Conservation (phyloP, 2,888 invertebrate species). For the Pammene fasciana region DNA sequence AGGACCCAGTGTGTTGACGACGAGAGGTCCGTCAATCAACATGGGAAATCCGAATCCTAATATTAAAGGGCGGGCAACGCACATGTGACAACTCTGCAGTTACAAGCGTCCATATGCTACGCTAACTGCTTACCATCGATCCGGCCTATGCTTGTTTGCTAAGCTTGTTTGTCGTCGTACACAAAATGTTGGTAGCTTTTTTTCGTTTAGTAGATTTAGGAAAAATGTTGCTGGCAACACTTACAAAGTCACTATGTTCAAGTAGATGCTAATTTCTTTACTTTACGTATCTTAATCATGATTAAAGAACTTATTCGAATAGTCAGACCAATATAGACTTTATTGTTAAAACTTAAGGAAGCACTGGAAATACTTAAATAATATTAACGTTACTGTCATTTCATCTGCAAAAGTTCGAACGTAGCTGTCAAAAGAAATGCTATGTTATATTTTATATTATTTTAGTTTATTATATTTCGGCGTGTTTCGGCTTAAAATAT, state of each 20-base stretch:
- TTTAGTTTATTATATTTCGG: conserved; percentile 7
- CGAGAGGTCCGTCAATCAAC: too few species aligned
- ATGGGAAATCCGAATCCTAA: too few species aligned
- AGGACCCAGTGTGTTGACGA: too few species aligned
- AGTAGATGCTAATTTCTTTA: neutral
- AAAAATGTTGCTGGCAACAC: conserved; percentile 5
- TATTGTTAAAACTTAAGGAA: rapidly evolving
- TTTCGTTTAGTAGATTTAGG: neutral
- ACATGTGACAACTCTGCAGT: too few species aligned
- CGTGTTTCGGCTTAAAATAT: neutral
- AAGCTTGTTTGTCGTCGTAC: too few species aligned
- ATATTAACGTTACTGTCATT: conserved; percentile 18
- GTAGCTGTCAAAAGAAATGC: conserved; percentile 7
- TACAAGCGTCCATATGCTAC: too few species aligned
- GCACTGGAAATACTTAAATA: neutral
- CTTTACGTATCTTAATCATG: neutral
- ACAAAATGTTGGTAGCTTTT: neutral
- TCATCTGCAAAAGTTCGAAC: neutral
- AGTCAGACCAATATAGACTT: neutral
- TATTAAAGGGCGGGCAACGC: too few species aligned
- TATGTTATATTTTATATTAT: conserved; percentile 15
- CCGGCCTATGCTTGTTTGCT: too few species aligned
- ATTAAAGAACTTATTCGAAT: neutral
- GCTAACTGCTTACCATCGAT: too few species aligned
- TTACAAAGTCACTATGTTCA: neutral